Evolutionary conservation across 2,113 vertebrate species (phyloP), one percentile per base, ranked within the genome.

Genomic region (Microtus montanus): DNA sequence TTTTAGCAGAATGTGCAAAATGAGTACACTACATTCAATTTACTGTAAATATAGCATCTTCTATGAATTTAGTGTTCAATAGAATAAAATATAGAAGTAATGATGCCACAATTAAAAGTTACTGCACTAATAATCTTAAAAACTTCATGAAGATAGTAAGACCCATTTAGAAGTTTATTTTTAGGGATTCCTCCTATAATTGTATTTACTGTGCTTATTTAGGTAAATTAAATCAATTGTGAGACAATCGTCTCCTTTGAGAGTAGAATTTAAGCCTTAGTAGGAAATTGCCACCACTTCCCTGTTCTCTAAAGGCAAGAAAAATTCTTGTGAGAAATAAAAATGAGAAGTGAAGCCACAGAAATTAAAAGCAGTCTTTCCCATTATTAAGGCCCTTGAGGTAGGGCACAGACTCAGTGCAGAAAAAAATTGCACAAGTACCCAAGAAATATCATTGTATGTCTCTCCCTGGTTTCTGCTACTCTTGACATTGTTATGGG

Each of bases 41-140:
- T 88, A 14, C 38, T 17, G 44, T 41, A 84, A 75, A 87, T 33
- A 89, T 30, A 44, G 10, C 47, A 92, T 85, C 12, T 90, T 90
- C 73, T 79, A 90, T 79, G 49, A 94, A 22, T 68, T 44, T 28
- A 19, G 5, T 20, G 41, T 87, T 73, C 71, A 70, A 14, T 70
- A 5, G 22, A 64, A 49, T 74, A 68, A 94, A 92, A 33, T 52
- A 90, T 73, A 38, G 93, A 95, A 91, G 83, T 26, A 87, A 35
- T 63, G 52, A 87, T 54, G 63, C 22, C 24, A 47, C 30, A 24
- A 41, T 92, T 96, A 90, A 95, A 92, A 87, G 13, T 52, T 75
- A 35, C 61, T 83, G 35, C 17, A 63, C 83, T 93, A 78, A 91
- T 38, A 85, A 68, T 85, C 92, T 30, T 74, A 73, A 71, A 38